Percentiles rank a stretch among this genome's conserved stretches.
Evolutionary conservation across 1,140 invertebrate genomes (phyloP).

Genomic region (Chrysopa pallens): DNA sequence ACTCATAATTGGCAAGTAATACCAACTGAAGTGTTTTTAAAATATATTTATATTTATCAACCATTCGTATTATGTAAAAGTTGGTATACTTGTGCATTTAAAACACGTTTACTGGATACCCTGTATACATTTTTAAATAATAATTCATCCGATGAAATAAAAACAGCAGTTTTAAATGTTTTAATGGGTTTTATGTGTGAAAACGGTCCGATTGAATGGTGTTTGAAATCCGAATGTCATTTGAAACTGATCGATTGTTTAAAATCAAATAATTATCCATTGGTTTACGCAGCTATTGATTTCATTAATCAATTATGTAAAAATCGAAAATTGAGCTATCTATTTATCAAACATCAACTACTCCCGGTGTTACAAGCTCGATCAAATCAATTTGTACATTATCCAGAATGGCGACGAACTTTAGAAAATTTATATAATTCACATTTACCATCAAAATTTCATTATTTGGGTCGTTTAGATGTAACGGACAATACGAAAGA

Average conservation of each 20-base stretch:
- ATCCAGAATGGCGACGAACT: not conserved
- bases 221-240: not conserved
- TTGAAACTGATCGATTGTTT: not conserved
- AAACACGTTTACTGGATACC: too few relatives aligned
- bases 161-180: not conserved
- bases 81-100: too few relatives aligned
- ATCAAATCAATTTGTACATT: too few relatives aligned
- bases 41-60: too few relatives aligned
- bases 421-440: not conserved
- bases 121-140: too few relatives aligned
- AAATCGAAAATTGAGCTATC: not conserved
- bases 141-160: too few relatives aligned
- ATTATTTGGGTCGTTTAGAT: not conserved
- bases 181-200: not conserved
- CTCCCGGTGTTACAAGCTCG: too few relatives aligned
- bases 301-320: not conserved
- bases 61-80: too few relatives aligned
- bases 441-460: not conserved
- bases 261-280: not conserved
- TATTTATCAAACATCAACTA: too few relatives aligned
- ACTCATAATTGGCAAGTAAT: too few relatives aligned
- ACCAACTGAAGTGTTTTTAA: too few relatives aligned
- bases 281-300: not conserved
- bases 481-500: not conserved
- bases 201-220: not conserved